Conservation (phyloP, 35 echinoderm and acorn worm genomes). For the Stichopus chloronotus region DNA sequence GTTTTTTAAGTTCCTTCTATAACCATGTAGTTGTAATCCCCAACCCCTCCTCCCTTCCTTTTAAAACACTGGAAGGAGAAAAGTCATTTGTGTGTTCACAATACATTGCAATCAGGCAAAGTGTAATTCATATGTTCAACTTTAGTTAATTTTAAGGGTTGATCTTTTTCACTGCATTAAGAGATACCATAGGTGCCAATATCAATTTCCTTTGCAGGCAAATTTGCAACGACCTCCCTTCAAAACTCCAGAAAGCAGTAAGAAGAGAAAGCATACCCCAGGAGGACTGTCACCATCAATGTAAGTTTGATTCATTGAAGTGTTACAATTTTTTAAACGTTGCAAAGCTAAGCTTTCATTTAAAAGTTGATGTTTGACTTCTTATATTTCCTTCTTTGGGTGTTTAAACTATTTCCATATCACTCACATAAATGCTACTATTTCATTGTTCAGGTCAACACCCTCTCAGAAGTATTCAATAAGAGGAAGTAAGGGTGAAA, state of each 20-base stretch:
- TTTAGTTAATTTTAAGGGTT: no score
- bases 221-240: slow-evolving; percentile 44
- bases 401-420: no score
- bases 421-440: no score
- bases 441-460: slow-evolving; percentile 57
- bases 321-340: neutral
- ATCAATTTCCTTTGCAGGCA: neutral
- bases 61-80: no score
- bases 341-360: neutral
- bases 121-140: no score
- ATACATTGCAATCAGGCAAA: no score
- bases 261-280: slow-evolving; percentile 47
- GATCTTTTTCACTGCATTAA: neutral
- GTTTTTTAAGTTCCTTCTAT: no score
- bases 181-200: neutral
- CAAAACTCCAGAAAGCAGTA: slow-evolving; percentile 64
- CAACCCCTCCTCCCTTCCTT: no score
- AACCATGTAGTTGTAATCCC: no score
- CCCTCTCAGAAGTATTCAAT: slow-evolving; percentile 90
- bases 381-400: no score
- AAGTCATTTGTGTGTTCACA: no score
- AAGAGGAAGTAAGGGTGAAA: slow-evolving; percentile 74
- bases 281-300: slow-evolving; percentile 18
- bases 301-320: slow-evolving; percentile 37
- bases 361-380: no score